Base-by-base conservation (phyloP, 2,113 vertebrate genomes). In the Xiphophorus hellerii region DNA sequence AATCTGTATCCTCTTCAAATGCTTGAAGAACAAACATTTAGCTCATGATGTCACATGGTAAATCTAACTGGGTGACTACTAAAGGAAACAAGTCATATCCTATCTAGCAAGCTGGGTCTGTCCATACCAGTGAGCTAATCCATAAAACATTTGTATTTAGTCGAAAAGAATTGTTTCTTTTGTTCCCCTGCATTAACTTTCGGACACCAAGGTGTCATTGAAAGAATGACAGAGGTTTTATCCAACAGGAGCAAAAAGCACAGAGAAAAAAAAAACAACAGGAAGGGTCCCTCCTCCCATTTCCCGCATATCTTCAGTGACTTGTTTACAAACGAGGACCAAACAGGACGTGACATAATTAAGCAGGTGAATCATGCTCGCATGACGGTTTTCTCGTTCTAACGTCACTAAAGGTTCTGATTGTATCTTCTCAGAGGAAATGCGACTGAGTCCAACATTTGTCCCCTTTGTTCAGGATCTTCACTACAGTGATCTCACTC, bases 261-360 rank as follows among this genome's bases (percentile, higher is more conserved):
- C 60, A 27, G 14, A 67, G 25, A 27, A 28, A 28, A 54, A 39
- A 54, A 51, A 39, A 39, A 39, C 44, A 76, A 84, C 82, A 86
- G 88, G 80, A 90, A 81, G 61, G 66, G 76, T 66, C 48, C 37
- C 17, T 12, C 29, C 31, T 7, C 60, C 74, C 60, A 85, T 81
- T 92, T 94, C 91, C 92, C 82, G 78, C 66, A 74, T 1, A 61
- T 69, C 63, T 22, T 61, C 69, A 76, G 76, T 81, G 74, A 44
- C 81, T 89, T 91, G 86, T 93, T 92, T 90, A 90, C 85, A 87
- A 74, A 93, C 84, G 54, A 73, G 66, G 87, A 66, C 81, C 71
- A 80, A 90, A 90, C 87, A 89, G 91, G 92, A 93, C 14, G 44
- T 92, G 88, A 93, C 63, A 35, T 91, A 92, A 93, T 69, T 27